Evolutionary conservation across 2,797 vertebrate genomes (phyloP).

Genomic region (Gadopsis bispinosus): DNA sequence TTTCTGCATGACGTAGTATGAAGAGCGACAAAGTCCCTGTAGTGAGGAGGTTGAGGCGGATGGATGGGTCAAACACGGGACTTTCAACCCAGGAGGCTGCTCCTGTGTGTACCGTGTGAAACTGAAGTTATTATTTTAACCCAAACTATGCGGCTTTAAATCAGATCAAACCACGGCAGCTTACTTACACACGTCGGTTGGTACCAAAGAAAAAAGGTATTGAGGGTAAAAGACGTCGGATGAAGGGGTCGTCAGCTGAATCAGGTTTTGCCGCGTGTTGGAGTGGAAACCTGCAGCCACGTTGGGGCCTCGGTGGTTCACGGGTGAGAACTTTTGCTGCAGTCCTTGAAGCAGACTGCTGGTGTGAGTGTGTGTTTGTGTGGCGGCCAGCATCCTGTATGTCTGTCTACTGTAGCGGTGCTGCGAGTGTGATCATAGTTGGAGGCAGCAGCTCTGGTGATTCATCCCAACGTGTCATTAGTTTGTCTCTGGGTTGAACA

Average conservation of each 20-base stretch:
- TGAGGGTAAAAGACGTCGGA: not conserved
- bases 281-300: slow-evolving; percentile 37
- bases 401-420: slow-evolving; percentile 63
- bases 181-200: not conserved
- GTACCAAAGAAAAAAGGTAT: not conserved
- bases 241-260: not conserved
- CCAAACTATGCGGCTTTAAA: not conserved
- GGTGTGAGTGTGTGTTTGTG: slow-evolving; percentile 23
- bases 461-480: slow-evolving; percentile 87
- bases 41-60: no score
- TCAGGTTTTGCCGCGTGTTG: not conserved
- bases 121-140: no score
- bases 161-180: not conserved
- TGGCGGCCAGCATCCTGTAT: slow-evolving; percentile 61
- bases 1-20: no score
- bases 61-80: no score
- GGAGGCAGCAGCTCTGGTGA: slow-evolving; percentile 78
- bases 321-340: slow-evolving; percentile 32
- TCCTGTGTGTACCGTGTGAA: no score
- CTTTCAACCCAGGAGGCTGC: no score
- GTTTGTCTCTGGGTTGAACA: slow-evolving; percentile 88
- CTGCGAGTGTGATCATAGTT: slow-evolving; percentile 70
- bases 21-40: no score
- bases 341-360: slow-evolving; percentile 30
- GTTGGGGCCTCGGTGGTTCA: slow-evolving; percentile 21